phyloP scores from a whole-genome alignment of 2,797 vertebrate genomes.

The Micrastur ruficollis region DNA sequence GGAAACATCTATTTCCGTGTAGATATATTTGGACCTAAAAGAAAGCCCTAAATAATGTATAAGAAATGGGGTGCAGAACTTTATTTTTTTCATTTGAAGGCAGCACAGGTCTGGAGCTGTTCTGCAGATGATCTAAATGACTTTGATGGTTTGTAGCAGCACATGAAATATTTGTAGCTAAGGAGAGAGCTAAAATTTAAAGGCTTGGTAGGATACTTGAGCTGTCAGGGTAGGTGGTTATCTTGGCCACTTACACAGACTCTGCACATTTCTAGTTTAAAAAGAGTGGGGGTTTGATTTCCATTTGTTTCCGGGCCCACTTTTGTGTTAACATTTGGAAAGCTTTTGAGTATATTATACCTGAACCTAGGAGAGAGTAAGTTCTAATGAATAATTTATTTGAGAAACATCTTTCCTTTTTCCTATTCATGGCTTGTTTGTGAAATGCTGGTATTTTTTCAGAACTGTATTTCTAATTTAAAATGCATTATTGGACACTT shows the following conservation, averaged over 20 bases:
- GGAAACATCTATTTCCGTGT: not conserved
- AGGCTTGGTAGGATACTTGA: not conserved
- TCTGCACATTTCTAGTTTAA: not conserved
- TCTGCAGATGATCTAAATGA: not conserved
- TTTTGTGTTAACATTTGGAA: not conserved
- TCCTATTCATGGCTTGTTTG: not conserved
- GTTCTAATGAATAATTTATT: not conserved
- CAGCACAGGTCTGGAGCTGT: not conserved
- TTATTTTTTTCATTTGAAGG: not conserved
- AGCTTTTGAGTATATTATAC: not conserved
- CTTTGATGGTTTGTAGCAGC: not conserved
- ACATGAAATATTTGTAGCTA: not conserved
- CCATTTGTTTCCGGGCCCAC: not conserved
- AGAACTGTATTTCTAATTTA: not conserved
- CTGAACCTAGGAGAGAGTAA: not conserved
- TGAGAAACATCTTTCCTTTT: not conserved
- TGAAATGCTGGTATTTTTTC: not conserved
- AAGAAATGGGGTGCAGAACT: not conserved
- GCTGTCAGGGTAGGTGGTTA: not conserved
- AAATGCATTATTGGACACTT: not conserved
- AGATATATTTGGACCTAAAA: not conserved
- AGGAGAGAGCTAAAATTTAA: not conserved
- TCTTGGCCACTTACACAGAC: not conserved
- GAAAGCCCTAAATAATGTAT: not conserved
- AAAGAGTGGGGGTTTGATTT: not conserved